phyloP scores from a whole-genome alignment of 2,888 invertebrate species.

The Drosophila suboccidentalis region DNA sequence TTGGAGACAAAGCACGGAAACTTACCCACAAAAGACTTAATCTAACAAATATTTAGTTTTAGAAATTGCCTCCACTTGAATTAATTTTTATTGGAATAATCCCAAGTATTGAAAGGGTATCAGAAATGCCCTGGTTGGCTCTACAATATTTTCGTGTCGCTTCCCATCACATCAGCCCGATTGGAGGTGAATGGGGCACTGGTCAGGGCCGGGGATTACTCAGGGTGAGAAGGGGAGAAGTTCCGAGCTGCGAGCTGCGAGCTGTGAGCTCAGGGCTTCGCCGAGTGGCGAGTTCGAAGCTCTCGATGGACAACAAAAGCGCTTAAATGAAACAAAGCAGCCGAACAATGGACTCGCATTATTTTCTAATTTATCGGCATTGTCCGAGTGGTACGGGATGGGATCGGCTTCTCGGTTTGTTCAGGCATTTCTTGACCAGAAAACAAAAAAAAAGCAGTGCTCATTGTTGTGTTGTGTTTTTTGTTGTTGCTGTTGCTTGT shows the following conservation, averaged over 20 bases:
- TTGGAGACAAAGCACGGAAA: not conserved
- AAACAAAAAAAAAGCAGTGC: constrained; percentile 14
- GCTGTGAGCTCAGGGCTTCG: constrained; percentile 4
- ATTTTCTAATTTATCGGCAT: constrained; percentile 83
- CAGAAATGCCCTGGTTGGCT: not conserved
- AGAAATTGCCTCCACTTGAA: not conserved
- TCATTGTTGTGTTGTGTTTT: constrained; percentile 35
- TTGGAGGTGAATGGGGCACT: constrained; percentile 45
- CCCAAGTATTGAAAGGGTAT: constrained; percentile 36
- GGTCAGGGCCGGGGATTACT: constrained; percentile 4
- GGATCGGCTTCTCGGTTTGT: constrained; percentile 62
- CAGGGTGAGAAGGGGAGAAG: constrained; percentile 7
- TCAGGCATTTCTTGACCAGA: constrained; percentile 44
- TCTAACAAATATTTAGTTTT: constrained; percentile 14
- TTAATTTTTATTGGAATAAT: constrained; percentile 14
- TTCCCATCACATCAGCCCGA: constrained; percentile 47
- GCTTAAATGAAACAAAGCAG: constrained; percentile 80
- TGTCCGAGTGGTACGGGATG: constrained; percentile 55
- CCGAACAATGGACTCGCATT: constrained; percentile 81
- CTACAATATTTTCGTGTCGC: constrained; percentile 15
- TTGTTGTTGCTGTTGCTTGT: constrained; percentile 59
- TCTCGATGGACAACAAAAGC: constrained; percentile 70
- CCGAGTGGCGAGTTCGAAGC: constrained; percentile 23
- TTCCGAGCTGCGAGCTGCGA: constrained; percentile 13
- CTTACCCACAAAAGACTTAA: not conserved